Conservation (phyloP, 1,140 invertebrate species). For the Neodiprion lecontei region DNA sequence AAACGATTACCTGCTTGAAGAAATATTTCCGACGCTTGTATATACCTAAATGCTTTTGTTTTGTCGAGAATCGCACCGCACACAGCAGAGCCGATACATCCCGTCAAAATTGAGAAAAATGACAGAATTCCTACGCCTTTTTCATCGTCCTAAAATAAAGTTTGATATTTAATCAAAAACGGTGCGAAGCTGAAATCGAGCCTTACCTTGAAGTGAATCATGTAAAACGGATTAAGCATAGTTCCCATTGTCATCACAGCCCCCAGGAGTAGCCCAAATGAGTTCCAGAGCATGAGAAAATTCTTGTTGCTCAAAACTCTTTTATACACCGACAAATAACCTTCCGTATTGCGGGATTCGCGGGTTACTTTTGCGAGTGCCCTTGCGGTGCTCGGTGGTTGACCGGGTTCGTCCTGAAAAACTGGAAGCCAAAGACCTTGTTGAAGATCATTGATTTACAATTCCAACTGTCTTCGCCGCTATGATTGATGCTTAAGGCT, state of each 20-base stretch:
- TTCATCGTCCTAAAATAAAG: no score
- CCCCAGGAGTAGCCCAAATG: background rate
- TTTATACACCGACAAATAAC: background rate
- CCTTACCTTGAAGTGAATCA: background rate
- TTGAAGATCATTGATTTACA: no score
- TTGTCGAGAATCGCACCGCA: background rate
- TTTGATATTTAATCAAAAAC: no score
- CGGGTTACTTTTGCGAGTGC: background rate
- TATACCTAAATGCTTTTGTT: background rate
- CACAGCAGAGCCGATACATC: background rate
- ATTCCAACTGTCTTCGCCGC: no score
- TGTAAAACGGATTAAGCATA: background rate
- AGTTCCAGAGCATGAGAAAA: no score
- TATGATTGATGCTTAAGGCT: no score
- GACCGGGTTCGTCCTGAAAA: background rate
- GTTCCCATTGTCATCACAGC: background rate
- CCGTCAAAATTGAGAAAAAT: slow-evolving; percentile 12
- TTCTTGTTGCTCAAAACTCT: no score
- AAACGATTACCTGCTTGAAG: background rate
- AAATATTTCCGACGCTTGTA: background rate
- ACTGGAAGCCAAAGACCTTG: background rate
- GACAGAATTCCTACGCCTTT: background rate
- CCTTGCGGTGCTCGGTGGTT: background rate
- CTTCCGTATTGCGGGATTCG: background rate
- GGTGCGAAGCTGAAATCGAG: background rate